Evolutionary conservation across 1,140 invertebrate species (phyloP).

Genomic region (Euura saliciscinereae): DNA sequence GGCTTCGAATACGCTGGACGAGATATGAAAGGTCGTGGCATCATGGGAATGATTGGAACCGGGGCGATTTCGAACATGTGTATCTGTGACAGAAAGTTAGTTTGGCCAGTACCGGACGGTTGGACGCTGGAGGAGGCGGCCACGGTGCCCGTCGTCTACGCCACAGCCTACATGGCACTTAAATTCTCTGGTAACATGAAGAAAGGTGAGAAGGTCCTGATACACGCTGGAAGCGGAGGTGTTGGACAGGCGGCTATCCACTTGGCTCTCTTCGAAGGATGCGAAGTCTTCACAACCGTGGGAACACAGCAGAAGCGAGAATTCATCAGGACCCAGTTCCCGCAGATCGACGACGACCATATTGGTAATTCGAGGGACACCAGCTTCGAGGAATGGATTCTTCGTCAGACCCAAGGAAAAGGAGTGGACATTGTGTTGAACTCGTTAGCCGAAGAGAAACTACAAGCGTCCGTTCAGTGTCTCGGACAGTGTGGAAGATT

Average conservation of each 20-base stretch:
- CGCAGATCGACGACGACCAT: slow-evolving; percentile 63
- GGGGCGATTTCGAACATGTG: slow-evolving; percentile 37
- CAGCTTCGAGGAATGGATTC: slow-evolving; percentile 67
- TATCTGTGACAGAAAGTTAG: slow-evolving; percentile 56
- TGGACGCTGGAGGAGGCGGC: slow-evolving; percentile 84
- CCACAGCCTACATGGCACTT: slow-evolving; percentile 82
- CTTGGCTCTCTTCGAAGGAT: slow-evolving; percentile 74
- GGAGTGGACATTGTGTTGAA: slow-evolving; percentile 74
- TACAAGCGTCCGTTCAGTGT: slow-evolving; percentile 73
- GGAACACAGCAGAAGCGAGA: slow-evolving; percentile 76
- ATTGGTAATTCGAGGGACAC: slow-evolving; percentile 70
- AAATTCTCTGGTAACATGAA: slow-evolving; percentile 66
- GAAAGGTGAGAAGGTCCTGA: slow-evolving; percentile 75
- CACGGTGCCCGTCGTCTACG: slow-evolving; percentile 83
- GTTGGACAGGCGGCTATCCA: slow-evolving; percentile 88
- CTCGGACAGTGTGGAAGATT: slow-evolving; percentile 69
- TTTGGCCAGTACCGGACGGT: slow-evolving; percentile 77
- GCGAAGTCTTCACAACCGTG: slow-evolving; percentile 78
- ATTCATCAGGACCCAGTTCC: slow-evolving; percentile 78
- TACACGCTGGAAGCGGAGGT: slow-evolving; percentile 89
- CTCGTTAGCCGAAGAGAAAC: slow-evolving; percentile 71
- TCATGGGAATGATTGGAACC: slow-evolving; percentile 43
- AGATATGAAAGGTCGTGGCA: slow-evolving; percentile 30
- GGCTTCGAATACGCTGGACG: slow-evolving; percentile 52
- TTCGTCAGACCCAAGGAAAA: slow-evolving; percentile 62